Percentiles rank a stretch among this genome's conserved stretches.
Evolutionary conservation across 2,797 vertebrate genomes (phyloP).

Genomic region (Oreochromis grahami): DNA sequence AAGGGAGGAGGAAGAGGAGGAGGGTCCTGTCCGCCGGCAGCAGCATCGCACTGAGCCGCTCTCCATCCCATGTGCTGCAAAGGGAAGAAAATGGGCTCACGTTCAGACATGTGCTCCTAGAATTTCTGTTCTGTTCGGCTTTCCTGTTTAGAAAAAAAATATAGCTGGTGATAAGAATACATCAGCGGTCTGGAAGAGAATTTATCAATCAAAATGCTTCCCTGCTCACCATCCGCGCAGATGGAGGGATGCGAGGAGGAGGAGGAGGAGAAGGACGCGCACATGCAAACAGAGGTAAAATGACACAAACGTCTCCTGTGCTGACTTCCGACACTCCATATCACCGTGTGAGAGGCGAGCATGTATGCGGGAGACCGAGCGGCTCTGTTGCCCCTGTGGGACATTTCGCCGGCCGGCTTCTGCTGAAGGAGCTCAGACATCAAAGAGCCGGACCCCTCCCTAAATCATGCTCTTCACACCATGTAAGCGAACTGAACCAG

Average conservation of each 20-base stretch:
- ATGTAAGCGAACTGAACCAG: neutral
- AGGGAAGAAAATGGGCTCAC: neutral
- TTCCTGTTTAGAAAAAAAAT: too few relatives aligned
- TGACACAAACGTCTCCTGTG: neutral
- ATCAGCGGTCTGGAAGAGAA: neutral
- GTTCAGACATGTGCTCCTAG: conserved; percentile 21
- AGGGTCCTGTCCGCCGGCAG: conserved; percentile 24
- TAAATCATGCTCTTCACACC: conserved; percentile 16
- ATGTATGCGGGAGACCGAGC: fast-evolving
- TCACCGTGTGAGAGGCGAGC: fast-evolving
- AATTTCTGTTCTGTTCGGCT: neutral
- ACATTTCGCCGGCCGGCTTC: conserved; percentile 47
- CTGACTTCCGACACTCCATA: neutral
- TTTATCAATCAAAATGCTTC: conserved; percentile 40
- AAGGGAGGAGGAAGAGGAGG: conserved; percentile 23
- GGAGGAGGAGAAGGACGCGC: conserved; percentile 52
- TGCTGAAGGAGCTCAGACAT: conserved; percentile 18
- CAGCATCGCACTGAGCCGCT: conserved; percentile 21
- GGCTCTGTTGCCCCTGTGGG: neutral
- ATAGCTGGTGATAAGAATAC: neutral
- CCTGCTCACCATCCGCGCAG: conserved; percentile 66
- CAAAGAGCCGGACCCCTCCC: conserved; percentile 64
- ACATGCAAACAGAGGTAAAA: conserved; percentile 73
- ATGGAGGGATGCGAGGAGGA: conserved; percentile 71
- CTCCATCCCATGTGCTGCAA: conserved; percentile 36